Evolutionary conservation across 1,140 invertebrate species (phyloP), one percentile per base, ranked within the genome.

Genomic region (Prorops nasuta): DNA sequence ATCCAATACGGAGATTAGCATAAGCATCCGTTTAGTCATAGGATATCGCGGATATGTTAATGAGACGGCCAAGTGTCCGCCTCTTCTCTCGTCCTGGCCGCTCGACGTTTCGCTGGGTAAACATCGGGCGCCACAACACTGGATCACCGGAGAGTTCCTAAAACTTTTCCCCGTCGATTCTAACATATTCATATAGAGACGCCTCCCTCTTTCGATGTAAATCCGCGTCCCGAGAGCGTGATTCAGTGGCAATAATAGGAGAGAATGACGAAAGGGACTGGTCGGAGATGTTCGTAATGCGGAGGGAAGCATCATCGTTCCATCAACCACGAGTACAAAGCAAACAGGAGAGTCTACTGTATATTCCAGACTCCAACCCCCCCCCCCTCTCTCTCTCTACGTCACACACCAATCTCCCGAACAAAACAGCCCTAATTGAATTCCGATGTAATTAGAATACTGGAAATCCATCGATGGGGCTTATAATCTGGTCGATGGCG

Each of bases 21-120:
- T 47, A 24, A 51, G 35, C 15, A 43, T 24, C 38, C 40, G 49
- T 35, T 28, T 40, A 8, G 15, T 16, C 12, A 24, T 16, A 32
- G 45, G 51, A 51, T 54, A 51, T 58, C 56, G 37, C 32, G 16
- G 49, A 51, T 51, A 55, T 51, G 52, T 36, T 55, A 58, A 58
- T 55, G 44, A 38, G 51, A 32, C 15, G 14, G 50, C 12, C 9
- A 38, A 17, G n/a, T n/a, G n/a, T n/a, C n/a, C n/a, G n/a, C n/a
- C n/a, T n/a, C n/a, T n/a, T n/a, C n/a, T n/a, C n/a, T n/a, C n/a
- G n/a, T n/a, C n/a, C n/a, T n/a, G n/a, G n/a, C n/a, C n/a, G n/a
- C n/a, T n/a, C n/a, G n/a, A n/a, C n/a, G n/a, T n/a, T n/a, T n/a
- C n/a, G n/a, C n/a, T n/a, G n/a, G n/a, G n/a, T n/a, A n/a, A n/a